A percentile compares a stretch with the other conserved stretches of the same genome.
Evolutionary conservation across 2,797 vertebrate genomes (phyloP).

Genomic region (Brachyrhaphis roseni): DNA sequence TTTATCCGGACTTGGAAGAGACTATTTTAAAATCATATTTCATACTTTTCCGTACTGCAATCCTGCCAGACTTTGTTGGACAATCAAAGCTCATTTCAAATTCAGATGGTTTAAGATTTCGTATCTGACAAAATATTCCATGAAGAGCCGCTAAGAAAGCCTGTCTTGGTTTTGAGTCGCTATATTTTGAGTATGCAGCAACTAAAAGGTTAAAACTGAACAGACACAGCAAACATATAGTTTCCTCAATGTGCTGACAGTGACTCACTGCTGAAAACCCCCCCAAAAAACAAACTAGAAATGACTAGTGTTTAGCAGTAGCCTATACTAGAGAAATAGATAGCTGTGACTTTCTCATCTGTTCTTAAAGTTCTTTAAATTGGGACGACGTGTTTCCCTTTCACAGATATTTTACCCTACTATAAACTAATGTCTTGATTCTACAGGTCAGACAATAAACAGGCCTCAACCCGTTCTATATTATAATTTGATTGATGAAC

Average conservation of each 20-base stretch:
- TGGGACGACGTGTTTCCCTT: background rate
- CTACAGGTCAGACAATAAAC: background rate
- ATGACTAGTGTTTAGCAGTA: background rate
- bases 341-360: background rate
- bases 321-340: background rate
- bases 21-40: background rate
- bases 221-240: background rate
- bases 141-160: background rate
- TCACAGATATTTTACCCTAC: background rate
- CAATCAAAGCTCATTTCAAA: background rate
- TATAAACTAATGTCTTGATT: background rate
- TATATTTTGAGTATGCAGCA: background rate
- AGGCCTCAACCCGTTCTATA: background rate
- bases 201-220: background rate
- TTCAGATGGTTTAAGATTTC: background rate
- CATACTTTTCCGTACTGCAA: background rate
- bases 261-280: background rate
- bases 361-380: background rate
- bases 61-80: background rate
- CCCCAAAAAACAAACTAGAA: background rate
- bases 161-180: background rate
- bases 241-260: no score
- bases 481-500: background rate
- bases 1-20: background rate
- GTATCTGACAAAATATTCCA: background rate